A percentile compares a stretch with the other conserved stretches of the same genome.
These are phyloP conservation scores for Nycticebus coucang DNA, from an alignment of 2,113 vertebrate genomes.

Conservation along the genomic window DNA sequence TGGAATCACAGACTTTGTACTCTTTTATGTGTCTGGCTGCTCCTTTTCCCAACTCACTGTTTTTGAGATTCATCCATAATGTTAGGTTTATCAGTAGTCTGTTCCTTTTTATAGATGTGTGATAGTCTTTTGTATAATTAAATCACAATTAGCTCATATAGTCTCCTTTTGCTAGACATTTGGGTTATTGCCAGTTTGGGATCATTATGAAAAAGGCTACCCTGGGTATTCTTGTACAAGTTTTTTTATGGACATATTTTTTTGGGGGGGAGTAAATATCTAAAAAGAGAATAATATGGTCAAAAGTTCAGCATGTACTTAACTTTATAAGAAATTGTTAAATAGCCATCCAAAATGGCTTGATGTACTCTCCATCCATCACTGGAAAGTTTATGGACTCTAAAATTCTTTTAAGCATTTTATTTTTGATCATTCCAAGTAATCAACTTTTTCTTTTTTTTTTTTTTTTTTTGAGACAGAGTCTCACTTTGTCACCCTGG, in stretches of 20 bases:
- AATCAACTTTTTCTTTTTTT: background rate
- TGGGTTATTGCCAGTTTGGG: background rate
- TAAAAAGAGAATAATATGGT: background rate
- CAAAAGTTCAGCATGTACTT: background rate
- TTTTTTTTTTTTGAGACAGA: background rate
- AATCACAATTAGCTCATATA: background rate
- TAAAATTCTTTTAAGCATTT: slow-evolving; percentile 32
- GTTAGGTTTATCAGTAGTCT: background rate
- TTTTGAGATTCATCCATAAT: background rate
- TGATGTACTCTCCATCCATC: background rate
- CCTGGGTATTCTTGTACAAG: background rate
- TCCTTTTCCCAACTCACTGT: background rate
- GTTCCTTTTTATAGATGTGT: background rate
- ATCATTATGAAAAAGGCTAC: slow-evolving; percentile 4
- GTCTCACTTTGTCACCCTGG: no score
- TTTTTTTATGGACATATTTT: background rate
- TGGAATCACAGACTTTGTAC: background rate
- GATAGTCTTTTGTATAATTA: background rate
- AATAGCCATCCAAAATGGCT: background rate
- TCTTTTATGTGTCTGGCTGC: background rate
- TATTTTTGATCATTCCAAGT: slow-evolving; percentile 5
- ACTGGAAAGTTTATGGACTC: background rate
- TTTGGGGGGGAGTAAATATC: background rate
- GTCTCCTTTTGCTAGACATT: background rate
- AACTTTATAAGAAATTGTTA: slow-evolving; percentile 39